Evolutionary conservation across 2,113 vertebrate species (phyloP), one percentile per base, ranked within the genome.

Genomic region (Phrynocephalus versicolor): DNA sequence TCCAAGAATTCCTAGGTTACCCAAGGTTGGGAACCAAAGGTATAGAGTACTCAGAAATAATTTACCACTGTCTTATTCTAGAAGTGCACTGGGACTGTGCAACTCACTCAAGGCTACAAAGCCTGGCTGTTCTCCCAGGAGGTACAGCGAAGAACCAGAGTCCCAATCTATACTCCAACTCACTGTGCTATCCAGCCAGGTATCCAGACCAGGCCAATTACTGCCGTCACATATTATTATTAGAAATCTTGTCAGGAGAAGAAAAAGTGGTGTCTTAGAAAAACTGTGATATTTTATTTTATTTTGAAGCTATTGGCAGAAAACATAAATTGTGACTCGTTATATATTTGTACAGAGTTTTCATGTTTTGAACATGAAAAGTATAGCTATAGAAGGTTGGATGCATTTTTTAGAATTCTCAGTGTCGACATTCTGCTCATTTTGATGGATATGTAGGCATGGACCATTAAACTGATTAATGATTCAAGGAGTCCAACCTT

Each of bases 291-390:
- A 35, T 3, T 75, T 2, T 65, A 13, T 51, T 67, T 10, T 51
- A 5, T 65, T 27, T 64, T 62, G 18, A 62, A 83, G 45, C 60
- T n/a, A 39, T n/a, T 19, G 72, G 19, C 10, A 12, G 39, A 45
- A 74, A 45, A 75, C 27, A 33, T 51, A 21, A 69, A 12, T 70
- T 86, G 79, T 90, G 87, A 60, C 21, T 80, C 69, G 23, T 41
- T 64, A 85, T 76, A 60, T 55, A 73, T 78, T 79, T 64, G 21
- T 64, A 10, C 30, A 1, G 57, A 64, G 58, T 21, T 45, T 74
- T 75, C 33, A 33, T 75, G 89, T 85, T 27, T 18, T 1, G 86
- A 87, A 77, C 62, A 72, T 3, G 3, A 0, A 5, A n/a, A 70
- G 12, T 18, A 78, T 37, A 0, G 84, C 83, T 75, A 21, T 41